phyloP scores from a whole-genome alignment of 2,888 invertebrate genomes.

The Pollenia griseotomentosa region DNA sequence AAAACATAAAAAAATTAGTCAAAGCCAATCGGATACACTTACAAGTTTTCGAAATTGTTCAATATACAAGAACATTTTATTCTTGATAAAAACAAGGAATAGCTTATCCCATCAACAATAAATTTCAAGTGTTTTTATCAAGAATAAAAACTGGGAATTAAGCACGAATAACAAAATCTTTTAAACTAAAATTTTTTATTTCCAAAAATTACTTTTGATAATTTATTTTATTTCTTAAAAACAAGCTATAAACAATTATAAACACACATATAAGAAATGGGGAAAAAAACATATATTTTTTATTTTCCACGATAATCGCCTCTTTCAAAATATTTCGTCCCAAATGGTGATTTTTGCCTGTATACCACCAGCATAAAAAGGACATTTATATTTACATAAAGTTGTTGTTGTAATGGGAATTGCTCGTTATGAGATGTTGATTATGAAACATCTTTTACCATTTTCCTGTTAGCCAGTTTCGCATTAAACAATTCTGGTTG shows the following conservation, averaged over 20 bases:
- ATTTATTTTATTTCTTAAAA: not conserved
- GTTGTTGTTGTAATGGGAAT: conserved; percentile 14
- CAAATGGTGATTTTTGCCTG: conserved; percentile 11
- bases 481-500: not conserved
- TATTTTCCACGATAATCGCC: not conserved
- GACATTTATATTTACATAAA: conserved; percentile 15
- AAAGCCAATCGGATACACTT: too few species aligned
- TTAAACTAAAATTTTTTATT: too few species aligned
- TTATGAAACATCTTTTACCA: conserved; percentile 41
- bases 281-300: not conserved
- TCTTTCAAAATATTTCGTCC: conserved; percentile 14
- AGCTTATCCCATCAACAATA: too few species aligned
- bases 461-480: conserved; percentile 21
- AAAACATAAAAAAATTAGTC: too few species aligned
- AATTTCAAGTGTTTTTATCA: too few species aligned
- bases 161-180: too few species aligned
- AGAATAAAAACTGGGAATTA: too few species aligned
- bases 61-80: too few species aligned
- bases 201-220: too few species aligned
- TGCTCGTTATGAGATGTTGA: conserved; percentile 43
- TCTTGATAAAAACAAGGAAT: too few species aligned
- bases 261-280: not conserved
- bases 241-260: not conserved
- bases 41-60: too few species aligned
- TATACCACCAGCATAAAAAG: conserved; percentile 2